Evolutionary conservation across 2,888 invertebrate genomes (phyloP), one percentile per base, ranked within the genome.

Genomic region (Lathronympha strigana): DNA sequence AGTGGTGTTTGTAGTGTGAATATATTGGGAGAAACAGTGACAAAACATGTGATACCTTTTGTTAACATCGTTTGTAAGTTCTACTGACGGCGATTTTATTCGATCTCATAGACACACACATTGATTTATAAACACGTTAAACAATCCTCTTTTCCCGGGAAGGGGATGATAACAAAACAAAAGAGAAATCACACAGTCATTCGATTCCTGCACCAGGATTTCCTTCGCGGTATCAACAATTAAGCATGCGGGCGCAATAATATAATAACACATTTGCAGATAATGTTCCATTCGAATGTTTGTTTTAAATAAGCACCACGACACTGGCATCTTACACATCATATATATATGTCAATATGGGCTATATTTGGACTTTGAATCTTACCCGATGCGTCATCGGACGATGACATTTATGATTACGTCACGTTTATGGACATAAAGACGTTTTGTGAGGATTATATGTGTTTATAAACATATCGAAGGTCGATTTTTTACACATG

Each of bases 351-450:
- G n/a, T n/a, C n/a, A 19, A 57, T 45, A 43, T 28, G 43, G 25
- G 19, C 31, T 31, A 45, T 45, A 57, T 57, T 57, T 45, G 43
- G 43, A 57, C 57, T 57, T 57, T 57, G 57, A 19, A 19, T 45
- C 57, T 45, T 13, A 15, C 40, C 2, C n/a, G 31, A 8, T 43
- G 57, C 57, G 57, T 57, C 57, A 57, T 19, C 45, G 57, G 43
- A 21, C 43, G 31, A 43, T 57, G 45, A 19, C 40, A 31, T 43
- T 21, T 28, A 43, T 57, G 43, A 45, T 45, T 57, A 45, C 15
- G 33, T 28, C 36, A 53, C 36, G 53, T 6, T 15, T 51, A 11
- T 33, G 51, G 51, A 13, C 51, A 50, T 21, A 47, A 51, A 31
- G 51, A 13, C 33, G 31, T 19, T 51, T 31, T 23, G 47, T 47